phyloP scores from a whole-genome alignment of 1,140 invertebrate genomes.

The Neoseiulus cucumeris region DNA sequence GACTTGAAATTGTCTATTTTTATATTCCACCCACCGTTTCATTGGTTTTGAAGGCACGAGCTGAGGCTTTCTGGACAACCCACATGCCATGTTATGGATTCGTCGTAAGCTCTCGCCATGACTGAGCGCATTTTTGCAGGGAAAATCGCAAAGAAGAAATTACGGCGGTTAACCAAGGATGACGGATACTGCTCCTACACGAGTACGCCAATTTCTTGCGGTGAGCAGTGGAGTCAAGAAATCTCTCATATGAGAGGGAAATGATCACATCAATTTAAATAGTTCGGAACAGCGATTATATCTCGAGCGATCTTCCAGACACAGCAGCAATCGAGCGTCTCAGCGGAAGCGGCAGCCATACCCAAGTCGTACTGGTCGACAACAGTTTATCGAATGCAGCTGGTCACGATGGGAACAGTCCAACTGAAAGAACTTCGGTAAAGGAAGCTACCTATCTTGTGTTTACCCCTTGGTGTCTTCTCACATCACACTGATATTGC shows the following conservation, averaged over 20 bases:
- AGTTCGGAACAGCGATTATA: background rate
- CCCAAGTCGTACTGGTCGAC: background rate
- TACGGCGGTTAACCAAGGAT: constrained; percentile 11
- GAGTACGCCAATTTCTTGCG: constrained; percentile 19
- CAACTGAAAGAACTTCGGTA: background rate
- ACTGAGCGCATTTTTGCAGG: background rate
- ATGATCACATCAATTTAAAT: constrained; percentile 1
- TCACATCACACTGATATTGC: background rate
- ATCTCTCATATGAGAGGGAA: background rate
- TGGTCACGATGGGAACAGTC: background rate
- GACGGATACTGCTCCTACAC: constrained; percentile 20
- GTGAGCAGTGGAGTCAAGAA: background rate
- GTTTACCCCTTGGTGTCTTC: background rate
- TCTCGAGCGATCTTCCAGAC: background rate
- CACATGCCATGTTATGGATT: background rate
- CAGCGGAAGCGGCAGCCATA: background rate
- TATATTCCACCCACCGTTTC: too few relatives aligned
- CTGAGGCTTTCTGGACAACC: background rate
- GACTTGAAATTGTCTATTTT: too few relatives aligned
- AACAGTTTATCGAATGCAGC: background rate
- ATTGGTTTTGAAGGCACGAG: background rate
- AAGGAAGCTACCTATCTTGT: background rate
- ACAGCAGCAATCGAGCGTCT: background rate
- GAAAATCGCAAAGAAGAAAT: background rate
- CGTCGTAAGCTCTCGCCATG: background rate